Evolutionary conservation across 2,113 vertebrate species (phyloP).

Genomic region (Holacanthus passer): DNA sequence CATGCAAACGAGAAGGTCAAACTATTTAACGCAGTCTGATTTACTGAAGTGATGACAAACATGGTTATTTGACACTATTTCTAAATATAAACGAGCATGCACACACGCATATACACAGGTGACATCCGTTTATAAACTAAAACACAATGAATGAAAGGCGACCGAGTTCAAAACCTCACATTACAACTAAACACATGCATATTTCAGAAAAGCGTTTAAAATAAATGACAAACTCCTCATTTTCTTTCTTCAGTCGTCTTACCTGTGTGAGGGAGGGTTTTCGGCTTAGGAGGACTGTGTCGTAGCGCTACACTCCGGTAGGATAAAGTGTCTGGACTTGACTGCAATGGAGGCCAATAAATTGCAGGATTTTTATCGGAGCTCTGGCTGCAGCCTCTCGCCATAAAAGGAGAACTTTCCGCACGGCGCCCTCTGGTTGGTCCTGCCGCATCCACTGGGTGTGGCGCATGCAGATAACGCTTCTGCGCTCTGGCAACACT

Average conservation of each 20-base stretch:
- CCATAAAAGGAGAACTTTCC: conserved; percentile 87
- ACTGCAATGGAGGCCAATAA: conserved; percentile 65
- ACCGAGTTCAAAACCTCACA: too few species aligned
- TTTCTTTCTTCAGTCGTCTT: conserved; percentile 16
- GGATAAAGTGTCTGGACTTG: conserved; percentile 34
- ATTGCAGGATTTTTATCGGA: conserved; percentile 70
- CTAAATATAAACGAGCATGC: not conserved
- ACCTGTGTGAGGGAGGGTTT: conserved; percentile 66
- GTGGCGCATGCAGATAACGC: conserved; percentile 69
- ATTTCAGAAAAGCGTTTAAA: not conserved
- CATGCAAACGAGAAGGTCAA: conserved; percentile 60
- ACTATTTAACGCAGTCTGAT: conserved; percentile 39
- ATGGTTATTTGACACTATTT: not conserved
- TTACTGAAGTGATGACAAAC: conserved; percentile 22
- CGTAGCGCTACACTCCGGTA: conserved; percentile 21
- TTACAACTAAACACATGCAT: too few species aligned
- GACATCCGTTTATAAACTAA: too few species aligned
- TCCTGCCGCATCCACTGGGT: conserved; percentile 71
- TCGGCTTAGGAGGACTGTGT: conserved; percentile 6
- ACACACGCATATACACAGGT: rapidly evolving
- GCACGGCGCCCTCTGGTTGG: conserved; percentile 80
- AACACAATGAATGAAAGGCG: too few species aligned
- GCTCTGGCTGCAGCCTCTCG: conserved; percentile 76
- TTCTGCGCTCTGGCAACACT: conserved; percentile 24
- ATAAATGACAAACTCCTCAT: not conserved